Conservation (phyloP, 2,113 vertebrate genomes). For the Catagonus wagneri region DNA sequence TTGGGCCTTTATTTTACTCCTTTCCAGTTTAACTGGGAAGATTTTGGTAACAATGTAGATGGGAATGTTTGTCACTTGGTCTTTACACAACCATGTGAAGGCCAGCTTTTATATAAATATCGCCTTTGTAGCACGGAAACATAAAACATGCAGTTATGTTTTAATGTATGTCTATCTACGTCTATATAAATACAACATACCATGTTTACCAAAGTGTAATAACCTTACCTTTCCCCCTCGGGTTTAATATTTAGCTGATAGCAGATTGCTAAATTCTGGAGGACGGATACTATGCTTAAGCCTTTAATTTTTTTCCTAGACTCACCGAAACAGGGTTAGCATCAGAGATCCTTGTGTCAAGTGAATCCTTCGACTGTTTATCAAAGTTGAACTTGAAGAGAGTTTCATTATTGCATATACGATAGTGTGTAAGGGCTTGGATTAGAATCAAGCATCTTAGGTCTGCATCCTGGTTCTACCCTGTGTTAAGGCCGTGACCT, state of each 20-base stretch:
- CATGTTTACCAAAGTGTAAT: background rate
- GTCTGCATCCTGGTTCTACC: background rate
- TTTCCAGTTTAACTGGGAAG: background rate
- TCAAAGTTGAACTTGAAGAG: background rate
- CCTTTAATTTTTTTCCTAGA: background rate
- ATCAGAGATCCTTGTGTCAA: background rate
- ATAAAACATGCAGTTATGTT: background rate
- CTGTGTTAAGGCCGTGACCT: rapidly evolving
- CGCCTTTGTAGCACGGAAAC: background rate
- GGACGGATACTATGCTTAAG: background rate
- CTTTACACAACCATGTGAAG: background rate
- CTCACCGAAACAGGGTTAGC: background rate
- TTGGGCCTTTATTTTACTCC: background rate
- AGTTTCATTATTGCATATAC: background rate
- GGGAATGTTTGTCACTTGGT: background rate
- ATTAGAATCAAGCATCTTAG: background rate
- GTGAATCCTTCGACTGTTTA: background rate
- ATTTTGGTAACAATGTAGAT: background rate
- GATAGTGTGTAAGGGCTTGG: background rate
- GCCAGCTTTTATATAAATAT: background rate
- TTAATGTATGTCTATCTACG: background rate
- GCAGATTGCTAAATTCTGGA: background rate
- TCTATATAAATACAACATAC: too few relatives aligned
- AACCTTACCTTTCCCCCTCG: background rate
- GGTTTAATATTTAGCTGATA: background rate